Evolutionary conservation across 2,113 vertebrate species (phyloP), one percentile per base, ranked within the genome.

Genomic region (Pan paniscus): DNA sequence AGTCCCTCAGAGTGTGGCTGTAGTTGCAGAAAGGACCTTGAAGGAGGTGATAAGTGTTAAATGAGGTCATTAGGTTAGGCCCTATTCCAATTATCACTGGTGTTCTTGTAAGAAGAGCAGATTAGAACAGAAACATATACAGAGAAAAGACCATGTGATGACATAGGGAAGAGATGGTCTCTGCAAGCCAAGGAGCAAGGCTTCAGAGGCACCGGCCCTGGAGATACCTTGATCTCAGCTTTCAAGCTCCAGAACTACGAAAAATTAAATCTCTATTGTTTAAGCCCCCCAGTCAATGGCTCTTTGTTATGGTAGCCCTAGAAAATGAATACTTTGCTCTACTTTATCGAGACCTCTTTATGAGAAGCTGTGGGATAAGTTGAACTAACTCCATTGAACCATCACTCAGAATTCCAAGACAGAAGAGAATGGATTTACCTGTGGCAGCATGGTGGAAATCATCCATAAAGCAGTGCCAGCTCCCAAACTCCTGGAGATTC

Each of bases 281-380:
- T 16, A 57, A 59, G 64, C 0, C 7, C 35, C 22, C 22, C 23
- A n/a, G 16, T 4, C 59, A 16, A 5, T 3, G 14, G 25, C 2
- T 30, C 16, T 43, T 46, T 6, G 46, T 22, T 0, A 16, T 0
- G 1, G 64, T 17, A 2, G 18, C 40, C 52, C 20, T 2, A 16
- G 35, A 0, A 5, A 35, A 16, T 0, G 4, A 7, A 14, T 0
- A 16, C 0, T 5, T 23, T 3, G 2, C 10, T 73, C 18, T 0
- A 6, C 64, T 27, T 5, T 8, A 9, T 2, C 9, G 12, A 23
- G 16, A 76, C 4, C 4, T 22, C 59, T 20, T 3, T n/a, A 4
- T 0, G 27, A 82, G 46, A 2, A 20, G 3, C 48, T 16, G 0
- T 10, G 32, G 32, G 16, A 7, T 8, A 5, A 8, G 2, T 2